Base-by-base conservation (phyloP, 2,113 vertebrate species). In the Microcebus tavaratra region DNA sequence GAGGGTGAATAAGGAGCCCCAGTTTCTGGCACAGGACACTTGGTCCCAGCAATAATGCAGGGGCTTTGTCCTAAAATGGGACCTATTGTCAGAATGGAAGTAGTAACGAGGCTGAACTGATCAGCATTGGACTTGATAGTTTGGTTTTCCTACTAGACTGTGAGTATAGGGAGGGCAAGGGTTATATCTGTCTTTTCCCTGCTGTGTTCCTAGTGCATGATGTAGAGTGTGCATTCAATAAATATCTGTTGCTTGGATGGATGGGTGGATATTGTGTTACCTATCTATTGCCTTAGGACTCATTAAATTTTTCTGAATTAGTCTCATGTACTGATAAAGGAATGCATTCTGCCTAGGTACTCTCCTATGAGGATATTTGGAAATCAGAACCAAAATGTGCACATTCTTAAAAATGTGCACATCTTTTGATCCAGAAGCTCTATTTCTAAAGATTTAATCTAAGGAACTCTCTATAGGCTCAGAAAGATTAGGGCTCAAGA, bases 401-500 rank as follows among this genome's bases (percentile, higher is more conserved):
- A 45, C 45, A 45, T 75, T 91, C 39, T 80, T 76, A 63, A 91
- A 86, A 82, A 59, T 50, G 9, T 72, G 11, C 29, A 55, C 2
- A 67, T 36, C 25, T 90, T 94, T 82, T 72, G 45, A 72, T 76
- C 12, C 45, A 29, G 3, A 1, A 14, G 2, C 89, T 89, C 20
- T 2, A 15, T 63, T 78, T 68, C 31, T 90, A 50, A 53, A 18
- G 65, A 89, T 72, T 94, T 96, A 82, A 59, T 45, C 21, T 48
- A 48, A 85, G 82, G 70, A 95, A 91, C 85, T 82, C 21, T 65
- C 68, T 59, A n/a, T 29, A 67, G 45, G 29, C 73, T 90, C 34
- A 92, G 70, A 84, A 79, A 45, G 29, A 88, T 88, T 79, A 84
- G 68, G n/a, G 25, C 39, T 95, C 27, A 73, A 88, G 63, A 88